Percentiles rank a stretch among this genome's conserved stretches.
These are phyloP conservation scores for Oligia latruncula DNA, from an alignment of 2,888 invertebrate species.

Conservation along the genomic window DNA sequence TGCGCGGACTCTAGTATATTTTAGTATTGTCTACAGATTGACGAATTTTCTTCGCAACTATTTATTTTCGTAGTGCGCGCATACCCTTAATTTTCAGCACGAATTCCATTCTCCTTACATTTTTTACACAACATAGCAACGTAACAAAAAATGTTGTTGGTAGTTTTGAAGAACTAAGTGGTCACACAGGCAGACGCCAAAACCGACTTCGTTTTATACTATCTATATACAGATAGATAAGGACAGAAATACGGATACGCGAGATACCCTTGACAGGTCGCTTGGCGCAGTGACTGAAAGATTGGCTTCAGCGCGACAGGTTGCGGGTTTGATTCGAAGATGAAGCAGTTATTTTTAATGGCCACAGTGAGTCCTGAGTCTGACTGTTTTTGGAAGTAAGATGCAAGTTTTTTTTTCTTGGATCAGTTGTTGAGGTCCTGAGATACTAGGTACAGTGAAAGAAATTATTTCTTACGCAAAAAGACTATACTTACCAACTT, in stretches of 20 bases:
- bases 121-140: too few species aligned
- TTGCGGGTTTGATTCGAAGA: neutral
- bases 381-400: neutral
- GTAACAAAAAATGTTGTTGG: too few species aligned
- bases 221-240: neutral
- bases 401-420: too few species aligned
- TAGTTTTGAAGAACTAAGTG: neutral
- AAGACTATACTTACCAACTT: too few species aligned
- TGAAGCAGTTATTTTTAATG: constrained; percentile 1
- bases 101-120: too few species aligned
- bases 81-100: too few species aligned
- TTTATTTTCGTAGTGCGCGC: too few species aligned
- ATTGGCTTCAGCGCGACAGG: neutral
- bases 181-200: neutral
- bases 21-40: too few species aligned
- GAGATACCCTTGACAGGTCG: constrained; percentile 4
- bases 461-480: neutral
- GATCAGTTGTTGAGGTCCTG: neutral
- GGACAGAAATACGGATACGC: neutral
- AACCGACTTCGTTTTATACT: neutral
- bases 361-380: neutral
- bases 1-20: too few species aligned
- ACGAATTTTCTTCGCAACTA: too few species aligned
- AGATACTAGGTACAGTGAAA: neutral
- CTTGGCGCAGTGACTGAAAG: neutral